Conservation (phyloP, 2,797 vertebrate genomes). For the Sebastes kiyomatsui region DNA sequence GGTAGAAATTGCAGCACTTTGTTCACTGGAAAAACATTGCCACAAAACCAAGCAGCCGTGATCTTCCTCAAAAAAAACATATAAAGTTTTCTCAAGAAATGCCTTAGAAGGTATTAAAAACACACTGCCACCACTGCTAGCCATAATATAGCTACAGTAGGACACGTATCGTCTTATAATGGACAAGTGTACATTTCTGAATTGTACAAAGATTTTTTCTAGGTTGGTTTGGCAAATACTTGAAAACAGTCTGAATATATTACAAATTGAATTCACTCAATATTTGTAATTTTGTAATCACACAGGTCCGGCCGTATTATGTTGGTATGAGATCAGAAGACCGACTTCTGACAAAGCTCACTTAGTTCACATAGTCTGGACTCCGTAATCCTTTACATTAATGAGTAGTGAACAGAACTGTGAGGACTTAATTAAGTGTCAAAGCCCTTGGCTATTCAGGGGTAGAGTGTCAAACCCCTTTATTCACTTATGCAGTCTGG, state of each 20-base stretch:
- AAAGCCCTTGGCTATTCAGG: slow-evolving; percentile 56
- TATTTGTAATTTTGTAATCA: neutral
- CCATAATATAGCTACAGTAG: neutral
- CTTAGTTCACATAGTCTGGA: slow-evolving; percentile 7
- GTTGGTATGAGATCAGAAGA: neutral
- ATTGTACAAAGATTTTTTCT: no score
- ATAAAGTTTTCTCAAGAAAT: neutral
- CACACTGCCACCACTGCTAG: neutral
- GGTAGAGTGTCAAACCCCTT: slow-evolving; percentile 58
- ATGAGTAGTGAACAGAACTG: slow-evolving; percentile 66
- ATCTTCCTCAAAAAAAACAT: neutral
- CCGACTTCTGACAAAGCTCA: slow-evolving; percentile 23
- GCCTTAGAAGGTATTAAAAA: neutral
- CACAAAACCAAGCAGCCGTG: neutral
- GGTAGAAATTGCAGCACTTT: neutral
- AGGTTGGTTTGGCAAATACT: neutral
- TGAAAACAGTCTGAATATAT: neutral
- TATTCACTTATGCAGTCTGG: slow-evolving; percentile 50
- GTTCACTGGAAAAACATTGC: neutral
- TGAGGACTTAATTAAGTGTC: slow-evolving; percentile 76
- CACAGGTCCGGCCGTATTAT: neutral
- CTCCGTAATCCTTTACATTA: slow-evolving; percentile 53
- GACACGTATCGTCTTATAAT: neutral
- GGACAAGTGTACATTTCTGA: neutral
- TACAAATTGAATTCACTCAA: neutral